phyloP scores from a whole-genome alignment of 2,113 vertebrate species.

The Lipotes vexillifer region DNA sequence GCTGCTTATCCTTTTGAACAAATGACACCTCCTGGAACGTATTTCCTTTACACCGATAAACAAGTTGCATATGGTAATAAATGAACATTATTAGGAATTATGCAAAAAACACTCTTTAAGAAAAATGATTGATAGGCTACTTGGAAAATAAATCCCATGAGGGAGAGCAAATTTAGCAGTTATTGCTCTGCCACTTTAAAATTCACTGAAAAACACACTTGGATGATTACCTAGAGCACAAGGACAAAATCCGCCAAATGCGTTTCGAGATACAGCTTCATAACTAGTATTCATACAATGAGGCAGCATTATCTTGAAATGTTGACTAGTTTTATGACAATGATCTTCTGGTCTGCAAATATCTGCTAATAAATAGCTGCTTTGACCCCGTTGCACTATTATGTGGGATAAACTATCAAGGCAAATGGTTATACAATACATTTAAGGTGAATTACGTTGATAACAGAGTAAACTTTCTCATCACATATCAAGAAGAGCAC shows the following conservation, averaged over 20 bases:
- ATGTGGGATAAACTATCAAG: background rate
- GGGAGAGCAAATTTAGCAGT: background rate
- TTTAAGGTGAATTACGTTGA: background rate
- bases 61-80: background rate
- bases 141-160: background rate
- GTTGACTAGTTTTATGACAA: background rate
- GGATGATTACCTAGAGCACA: background rate
- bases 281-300: no score
- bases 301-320: background rate
- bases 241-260: background rate
- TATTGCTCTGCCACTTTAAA: background rate
- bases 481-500: background rate
- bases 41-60: background rate
- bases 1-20: no score
- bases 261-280: background rate
- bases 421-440: background rate
- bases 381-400: background rate
- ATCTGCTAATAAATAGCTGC: background rate
- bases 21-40: background rate
- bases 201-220: background rate
- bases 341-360: background rate
- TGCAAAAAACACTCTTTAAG: background rate
- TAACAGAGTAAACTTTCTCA: background rate
- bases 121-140: background rate
- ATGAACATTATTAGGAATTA: background rate